These are phyloP conservation scores for Porites evermanni DNA, from an alignment of 92 coral and sea anemone genomes.

Conservation along the genomic window DNA sequence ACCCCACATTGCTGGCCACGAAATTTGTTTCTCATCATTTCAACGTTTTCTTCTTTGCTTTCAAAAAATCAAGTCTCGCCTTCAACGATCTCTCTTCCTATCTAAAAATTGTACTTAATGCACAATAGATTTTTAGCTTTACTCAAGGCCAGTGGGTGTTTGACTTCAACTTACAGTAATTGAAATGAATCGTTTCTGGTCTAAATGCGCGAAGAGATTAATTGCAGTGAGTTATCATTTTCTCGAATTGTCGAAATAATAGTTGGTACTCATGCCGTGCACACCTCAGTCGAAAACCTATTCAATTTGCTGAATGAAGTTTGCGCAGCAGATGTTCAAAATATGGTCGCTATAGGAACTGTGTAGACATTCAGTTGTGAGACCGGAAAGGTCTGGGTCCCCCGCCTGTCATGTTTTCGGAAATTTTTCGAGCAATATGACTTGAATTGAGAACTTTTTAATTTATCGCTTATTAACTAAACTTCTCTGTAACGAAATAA, in stretches of 20 bases:
- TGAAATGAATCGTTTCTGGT: not conserved
- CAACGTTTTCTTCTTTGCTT: not conserved
- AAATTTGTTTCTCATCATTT: constrained; percentile 2
- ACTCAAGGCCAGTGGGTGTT: too few species aligned
- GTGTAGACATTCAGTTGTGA: not conserved
- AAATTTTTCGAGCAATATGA: not conserved
- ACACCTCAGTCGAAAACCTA: not conserved
- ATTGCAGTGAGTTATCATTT: not conserved
- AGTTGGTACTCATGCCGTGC: not conserved
- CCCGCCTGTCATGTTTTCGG: not conserved
- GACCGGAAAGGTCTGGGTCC: not conserved
- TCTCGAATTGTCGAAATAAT: not conserved
- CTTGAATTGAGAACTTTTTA: not conserved
- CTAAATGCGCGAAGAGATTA: not conserved
- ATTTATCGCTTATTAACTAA: not conserved
- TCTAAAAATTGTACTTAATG: not conserved
- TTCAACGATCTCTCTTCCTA: not conserved
- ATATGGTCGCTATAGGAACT: constrained; percentile 13
- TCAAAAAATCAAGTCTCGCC: not conserved
- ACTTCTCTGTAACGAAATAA: not conserved
- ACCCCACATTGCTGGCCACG: constrained; percentile 49
- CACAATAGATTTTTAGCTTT: not conserved
- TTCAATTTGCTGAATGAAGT: not conserved
- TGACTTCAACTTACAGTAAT: not conserved
- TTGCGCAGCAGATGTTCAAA: constrained; percentile 28